Evolutionary conservation across 23 tunicate species (phyloP), one percentile per base, ranked within the genome.

Genomic region (Styela clava): DNA sequence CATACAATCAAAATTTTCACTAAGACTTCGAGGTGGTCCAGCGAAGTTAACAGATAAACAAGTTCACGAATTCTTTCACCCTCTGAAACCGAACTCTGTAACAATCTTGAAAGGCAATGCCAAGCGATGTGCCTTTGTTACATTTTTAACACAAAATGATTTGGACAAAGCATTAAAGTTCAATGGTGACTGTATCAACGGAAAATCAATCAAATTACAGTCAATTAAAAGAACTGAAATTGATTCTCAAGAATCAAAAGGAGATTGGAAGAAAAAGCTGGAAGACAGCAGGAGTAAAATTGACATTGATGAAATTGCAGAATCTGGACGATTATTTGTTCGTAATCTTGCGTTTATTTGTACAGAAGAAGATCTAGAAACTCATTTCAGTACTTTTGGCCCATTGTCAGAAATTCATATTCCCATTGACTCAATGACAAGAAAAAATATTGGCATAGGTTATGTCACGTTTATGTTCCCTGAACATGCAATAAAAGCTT

Each of bases 281-380:
- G 82, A 34, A 1, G 74, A 85, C 35, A 71, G 73, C 61, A 85
- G 82, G 24, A 72, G 86, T 33, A 68, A 82, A 23, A 73, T 84
- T 71, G 86, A 84, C 25, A 70, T 82, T 12, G 94, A 89, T 67
- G 95, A 87, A 5, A 81, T 94, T 3, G 85, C 91, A 0, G 99
- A 94, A 27, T 82, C 92, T n/a, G 99, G 99, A 5, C 64, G 94
- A 78, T 72, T 96, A 29, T 96, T 82, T 69, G 73, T 96, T 24
- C 74, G 97, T 30, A 96, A 96, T 82, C 74, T 96, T 33, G 33
- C 97, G 1, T 91, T 61, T 74, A 36, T 84, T 33, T 87, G 92
- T 64, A 91, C 87, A 19, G 99, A 91, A 62, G 86, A 82, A 33
- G 99, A 96, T 52, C 79, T 96, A 33, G 69, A 84, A 74, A 63